phyloP scores from a whole-genome alignment of 2,113 vertebrate genomes.

The Nycticorax nycticorax region DNA sequence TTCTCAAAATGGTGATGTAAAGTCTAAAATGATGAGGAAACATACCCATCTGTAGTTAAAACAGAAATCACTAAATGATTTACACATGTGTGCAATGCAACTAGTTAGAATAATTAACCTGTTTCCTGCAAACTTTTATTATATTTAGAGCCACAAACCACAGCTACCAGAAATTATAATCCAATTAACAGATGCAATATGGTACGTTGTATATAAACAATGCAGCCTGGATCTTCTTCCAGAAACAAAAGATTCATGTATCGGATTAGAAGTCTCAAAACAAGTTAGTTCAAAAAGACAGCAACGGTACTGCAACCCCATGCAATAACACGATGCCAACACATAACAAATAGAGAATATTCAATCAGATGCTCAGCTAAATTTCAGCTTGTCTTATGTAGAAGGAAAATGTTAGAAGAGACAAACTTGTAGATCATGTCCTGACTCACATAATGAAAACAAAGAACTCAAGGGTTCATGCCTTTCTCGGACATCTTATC shows the following conservation, averaged over 20 bases:
- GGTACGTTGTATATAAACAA: background rate
- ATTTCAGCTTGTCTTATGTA: background rate
- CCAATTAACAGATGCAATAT: background rate
- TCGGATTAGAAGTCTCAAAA: background rate
- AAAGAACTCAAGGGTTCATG: background rate
- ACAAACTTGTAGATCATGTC: background rate
- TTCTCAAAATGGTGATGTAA: background rate
- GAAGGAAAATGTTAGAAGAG: background rate
- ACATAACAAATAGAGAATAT: background rate
- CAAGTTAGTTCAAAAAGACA: background rate
- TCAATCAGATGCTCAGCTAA: background rate
- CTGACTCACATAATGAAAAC: background rate
- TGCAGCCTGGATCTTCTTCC: background rate
- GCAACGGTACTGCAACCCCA: background rate
- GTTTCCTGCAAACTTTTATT: background rate
- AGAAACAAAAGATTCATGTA: background rate
- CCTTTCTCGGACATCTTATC: background rate
- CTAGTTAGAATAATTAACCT: background rate
- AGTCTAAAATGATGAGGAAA: background rate
- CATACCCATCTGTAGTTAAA: background rate
- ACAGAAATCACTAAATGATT: background rate
- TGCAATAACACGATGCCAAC: rapidly evolving
- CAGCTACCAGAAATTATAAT: background rate
- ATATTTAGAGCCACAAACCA: background rate
- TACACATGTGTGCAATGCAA: background rate